phyloP scores from a whole-genome alignment of 2,888 invertebrate species.

The Oscheius sp. region DNA sequence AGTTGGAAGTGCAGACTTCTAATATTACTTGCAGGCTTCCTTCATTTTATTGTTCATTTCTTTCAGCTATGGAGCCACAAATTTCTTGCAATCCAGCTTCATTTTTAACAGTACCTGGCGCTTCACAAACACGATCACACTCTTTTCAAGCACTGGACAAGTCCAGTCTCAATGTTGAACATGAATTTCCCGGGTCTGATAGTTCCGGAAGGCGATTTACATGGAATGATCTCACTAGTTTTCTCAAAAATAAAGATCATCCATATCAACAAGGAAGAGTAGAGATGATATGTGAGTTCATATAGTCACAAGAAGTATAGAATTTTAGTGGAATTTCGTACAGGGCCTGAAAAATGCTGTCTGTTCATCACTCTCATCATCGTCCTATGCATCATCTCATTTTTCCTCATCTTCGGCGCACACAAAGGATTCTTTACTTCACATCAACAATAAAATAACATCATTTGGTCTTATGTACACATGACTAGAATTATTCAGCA shows the following conservation, averaged over 20 bases:
- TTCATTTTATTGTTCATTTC: background rate
- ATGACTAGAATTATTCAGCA: slow-evolving; percentile 29
- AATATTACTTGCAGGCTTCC: too few species aligned
- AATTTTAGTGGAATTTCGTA: slow-evolving; percentile 20
- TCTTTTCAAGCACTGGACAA: slow-evolving; percentile 12
- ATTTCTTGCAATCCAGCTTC: background rate
- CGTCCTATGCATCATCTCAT: slow-evolving; percentile 9
- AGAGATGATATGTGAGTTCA: slow-evolving; percentile 16
- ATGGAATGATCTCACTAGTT: slow-evolving; percentile 15
- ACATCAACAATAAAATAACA: background rate
- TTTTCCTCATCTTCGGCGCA: slow-evolving; percentile 9
- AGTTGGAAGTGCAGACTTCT: too few species aligned
- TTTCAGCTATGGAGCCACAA: slow-evolving; percentile 6
- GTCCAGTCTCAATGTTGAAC: background rate
- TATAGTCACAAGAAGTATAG: background rate
- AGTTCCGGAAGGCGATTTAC: slow-evolving; percentile 15
- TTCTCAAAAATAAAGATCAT: slow-evolving; percentile 18
- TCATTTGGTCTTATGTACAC: slow-evolving; percentile 16
- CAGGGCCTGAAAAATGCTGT: slow-evolving; percentile 20
- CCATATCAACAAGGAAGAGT: slow-evolving; percentile 10
- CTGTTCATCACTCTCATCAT: slow-evolving; percentile 9
- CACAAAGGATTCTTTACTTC: slow-evolving; percentile 10
- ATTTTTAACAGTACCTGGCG: slow-evolving; percentile 5
- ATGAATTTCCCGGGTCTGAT: slow-evolving; percentile 1
- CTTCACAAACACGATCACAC: slow-evolving; percentile 7